Evolutionary conservation across 2,797 vertebrate species (phyloP).

Genomic region (Anabas testudineus): DNA sequence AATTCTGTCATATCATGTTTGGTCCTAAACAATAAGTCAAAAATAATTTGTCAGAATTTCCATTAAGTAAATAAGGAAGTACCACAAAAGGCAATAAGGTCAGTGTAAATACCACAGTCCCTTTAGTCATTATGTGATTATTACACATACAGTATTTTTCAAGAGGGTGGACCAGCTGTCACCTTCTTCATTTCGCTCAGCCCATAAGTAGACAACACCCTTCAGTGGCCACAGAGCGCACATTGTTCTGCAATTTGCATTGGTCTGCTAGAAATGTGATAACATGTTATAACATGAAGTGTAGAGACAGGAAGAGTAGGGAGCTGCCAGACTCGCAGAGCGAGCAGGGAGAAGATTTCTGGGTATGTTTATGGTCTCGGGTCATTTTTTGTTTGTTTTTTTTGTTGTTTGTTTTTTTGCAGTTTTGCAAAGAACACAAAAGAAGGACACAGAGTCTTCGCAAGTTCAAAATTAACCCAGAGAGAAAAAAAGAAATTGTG

Average conservation of each 20-base stretch:
- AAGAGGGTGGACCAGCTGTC: constrained; percentile 46
- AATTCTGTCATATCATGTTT: too few species aligned
- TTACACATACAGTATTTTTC: constrained; percentile 41
- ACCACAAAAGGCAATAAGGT: background rate
- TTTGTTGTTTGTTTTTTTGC: too few species aligned
- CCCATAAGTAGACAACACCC: constrained; percentile 57
- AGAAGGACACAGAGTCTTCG: constrained; percentile 22
- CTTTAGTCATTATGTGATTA: constrained; percentile 48
- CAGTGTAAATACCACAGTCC: constrained; percentile 16
- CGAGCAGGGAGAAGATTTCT: background rate
- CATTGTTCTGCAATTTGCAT: constrained; percentile 21
- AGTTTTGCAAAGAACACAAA: too few species aligned
- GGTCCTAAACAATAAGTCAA: background rate
- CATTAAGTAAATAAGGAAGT: background rate
- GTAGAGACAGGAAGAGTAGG: background rate
- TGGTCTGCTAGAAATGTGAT: background rate
- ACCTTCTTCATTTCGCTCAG: constrained; percentile 27
- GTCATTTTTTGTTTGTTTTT: too few species aligned
- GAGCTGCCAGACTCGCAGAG: background rate
- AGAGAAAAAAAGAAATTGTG: background rate
- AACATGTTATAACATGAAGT: background rate
- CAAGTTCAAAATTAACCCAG: background rate
- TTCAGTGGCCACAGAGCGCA: constrained; percentile 18
- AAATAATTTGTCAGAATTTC: background rate
- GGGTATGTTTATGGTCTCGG: background rate